phyloP scores from a whole-genome alignment of 1,140 invertebrate species.

The Apis florea region DNA sequence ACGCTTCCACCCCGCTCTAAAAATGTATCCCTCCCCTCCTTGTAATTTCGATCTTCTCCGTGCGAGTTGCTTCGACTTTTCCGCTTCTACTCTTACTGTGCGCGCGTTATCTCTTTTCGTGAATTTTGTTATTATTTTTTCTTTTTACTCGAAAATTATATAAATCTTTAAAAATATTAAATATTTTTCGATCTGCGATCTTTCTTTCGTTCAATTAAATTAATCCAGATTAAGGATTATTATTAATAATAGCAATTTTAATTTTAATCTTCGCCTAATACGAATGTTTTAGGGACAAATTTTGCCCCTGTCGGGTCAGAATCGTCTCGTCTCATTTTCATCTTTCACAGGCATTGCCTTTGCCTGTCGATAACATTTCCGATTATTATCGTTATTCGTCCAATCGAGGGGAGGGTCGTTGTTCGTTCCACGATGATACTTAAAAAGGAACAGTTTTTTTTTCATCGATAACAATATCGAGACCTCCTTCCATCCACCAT shows the following conservation, averaged over 20 bases:
- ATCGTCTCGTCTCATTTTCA: background rate
- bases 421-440: background rate
- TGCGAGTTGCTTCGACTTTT: background rate
- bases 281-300: too few relatives aligned
- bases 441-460: constrained; percentile 3
- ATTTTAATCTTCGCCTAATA: too few relatives aligned
- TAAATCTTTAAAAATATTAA: too few relatives aligned
- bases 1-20: background rate
- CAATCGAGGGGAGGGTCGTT: background rate
- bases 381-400: background rate
- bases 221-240: too few relatives aligned
- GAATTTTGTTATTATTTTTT: too few relatives aligned
- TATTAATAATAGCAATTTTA: too few relatives aligned
- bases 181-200: too few relatives aligned
- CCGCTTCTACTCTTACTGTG: background rate
- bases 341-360: background rate
- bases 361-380: background rate
- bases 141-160: too few relatives aligned
- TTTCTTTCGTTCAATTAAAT: too few relatives aligned
- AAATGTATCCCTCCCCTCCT: background rate
- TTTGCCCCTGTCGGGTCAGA: too few relatives aligned
- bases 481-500: constrained; percentile 6
- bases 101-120: too few relatives aligned
- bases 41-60: background rate
- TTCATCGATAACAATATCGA: constrained; percentile 49